phyloP scores from a whole-genome alignment of 2,797 vertebrate genomes.

The Hyperoplus immaculatus region DNA sequence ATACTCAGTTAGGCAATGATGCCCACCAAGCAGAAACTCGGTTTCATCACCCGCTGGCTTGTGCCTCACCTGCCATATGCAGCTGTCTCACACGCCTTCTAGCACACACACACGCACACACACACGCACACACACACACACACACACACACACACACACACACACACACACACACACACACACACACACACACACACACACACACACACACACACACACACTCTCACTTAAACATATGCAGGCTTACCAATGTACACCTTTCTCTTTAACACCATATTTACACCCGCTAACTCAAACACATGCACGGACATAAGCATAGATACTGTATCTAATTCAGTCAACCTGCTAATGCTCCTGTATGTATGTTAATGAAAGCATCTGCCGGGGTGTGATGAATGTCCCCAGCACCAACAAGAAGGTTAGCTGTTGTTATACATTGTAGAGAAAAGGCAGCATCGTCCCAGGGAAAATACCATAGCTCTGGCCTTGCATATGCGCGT shows the following conservation, averaged over 20 bases:
- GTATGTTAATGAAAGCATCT: constrained; percentile 31
- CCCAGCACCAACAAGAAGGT: constrained; percentile 47
- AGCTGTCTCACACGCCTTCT: constrained; percentile 58
- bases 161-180: constrained; percentile 16
- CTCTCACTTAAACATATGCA: not conserved
- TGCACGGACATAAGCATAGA: not conserved
- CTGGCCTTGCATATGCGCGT: constrained; percentile 6
- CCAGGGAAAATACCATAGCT: constrained; percentile 52
- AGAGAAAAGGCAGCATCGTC: constrained; percentile 21
- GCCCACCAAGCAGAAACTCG: constrained; percentile 14
- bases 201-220: not conserved
- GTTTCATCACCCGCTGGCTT: constrained; percentile 39
- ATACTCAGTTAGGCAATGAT: constrained; percentile 3
- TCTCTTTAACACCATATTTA: constrained; percentile 1
- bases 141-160: too few species aligned
- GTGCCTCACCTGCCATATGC: constrained; percentile 60
- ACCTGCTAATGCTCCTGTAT: constrained; percentile 11
- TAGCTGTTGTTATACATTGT: constrained; percentile 64
- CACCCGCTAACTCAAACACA: not conserved
- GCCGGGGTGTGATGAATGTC: constrained; percentile 46
- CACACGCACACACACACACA: too few species aligned
- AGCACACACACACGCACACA: constrained; percentile 26
- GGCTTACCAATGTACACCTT: not conserved
- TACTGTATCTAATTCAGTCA: not conserved
- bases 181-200: constrained; percentile 18